Evolutionary conservation across 2,797 vertebrate genomes (phyloP), one percentile per base, ranked within the genome.

Genomic region (Chloroceryle inda): DNA sequence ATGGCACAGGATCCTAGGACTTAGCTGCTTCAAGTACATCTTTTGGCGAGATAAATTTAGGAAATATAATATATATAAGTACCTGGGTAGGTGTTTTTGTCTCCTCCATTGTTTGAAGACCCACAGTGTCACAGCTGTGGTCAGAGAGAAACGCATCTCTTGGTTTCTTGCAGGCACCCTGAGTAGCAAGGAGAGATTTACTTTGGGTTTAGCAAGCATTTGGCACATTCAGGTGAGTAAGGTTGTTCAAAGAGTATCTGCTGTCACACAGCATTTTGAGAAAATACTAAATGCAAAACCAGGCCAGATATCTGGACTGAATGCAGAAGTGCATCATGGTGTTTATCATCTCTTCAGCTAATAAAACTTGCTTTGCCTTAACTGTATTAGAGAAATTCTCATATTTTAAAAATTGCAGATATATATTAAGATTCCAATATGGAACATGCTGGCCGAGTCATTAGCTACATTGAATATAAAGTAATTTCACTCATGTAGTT

Each of bases 141-240:
- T 98, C 61, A 94, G 94, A 71, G 97, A 96, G 92, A 96, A 58
- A 81, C 47, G 92, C n/a, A 38, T 66, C 61, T 75, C 69, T 3
- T 88, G 93, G 7, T 96, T 98, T 89, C 97, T 97, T 26, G 55
- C 15, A 97, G 95, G 1, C 85, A 83, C 42, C 85, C 94, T n/a
- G 89, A 92, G 68, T 96, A 95, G 97, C 77, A 96, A 96, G 97
- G 96, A 72, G 45, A 56, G 31, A 3, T 9, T 56, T 27, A 42
- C 11, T 47, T 26, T 0, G 2, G 9, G 6, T 26, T 35, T 11
- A 69, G 64, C 13, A 47, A 61, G 50, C 8, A 4, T 47, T 16
- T 44, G 52, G 33, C 33, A 29, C 17, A 53, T 76, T 40, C 23
- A 13, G 13, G 40, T 38, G 6, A 40, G 26, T 26, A 19, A 35